Base-by-base conservation (phyloP, 2,797 vertebrate genomes). In the Fistularia commersonii region DNA sequence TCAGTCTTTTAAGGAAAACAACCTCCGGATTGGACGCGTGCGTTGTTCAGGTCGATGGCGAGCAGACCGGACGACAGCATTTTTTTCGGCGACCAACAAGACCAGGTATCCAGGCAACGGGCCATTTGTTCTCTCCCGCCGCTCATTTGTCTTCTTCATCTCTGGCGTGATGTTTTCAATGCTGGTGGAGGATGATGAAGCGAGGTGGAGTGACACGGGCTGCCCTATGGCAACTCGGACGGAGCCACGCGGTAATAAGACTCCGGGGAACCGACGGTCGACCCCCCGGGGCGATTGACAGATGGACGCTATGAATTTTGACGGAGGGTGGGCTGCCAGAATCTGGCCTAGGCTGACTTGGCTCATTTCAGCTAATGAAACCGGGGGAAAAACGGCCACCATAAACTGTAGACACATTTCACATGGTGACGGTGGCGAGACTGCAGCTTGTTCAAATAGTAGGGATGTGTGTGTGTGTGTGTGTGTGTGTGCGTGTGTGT, bases 291-390 rank as follows among this genome's bases (percentile, higher is more conserved):
- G 54, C 62, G 64, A 74, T 15, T 42, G 52, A 65, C 67, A 61
- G 4, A 23, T 23, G 23, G 23, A 2, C 4, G 23, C 4, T 23
- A 2, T 23, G 23, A 23, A 23, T 23, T 23, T n/a, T n/a, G n/a
- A n/a, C n/a, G n/a, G n/a, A n/a, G n/a, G n/a, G 44, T 46, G 74
- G 45, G 45, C 44, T 11, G 37, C 6, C 48, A 8, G 7, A 43
- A 41, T 40, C 68, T 72, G 41, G 53, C 61, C 57, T 65, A 48
- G 69, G 36, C 71, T 79, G 74, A 81, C 69, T 78, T 66, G 74
- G 72, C 72, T 66, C 48, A 64, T 72, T 48, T 39, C 49, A 36
- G 64, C 58, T 76, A 75, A 85, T 81, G 70, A 77, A 78, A 76
- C 73, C 66, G 41, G 48, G 66, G 58, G 57, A 65, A 50, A 76